A percentile compares a stretch with the other conserved stretches of the same genome.
These are phyloP conservation scores for Barbus barbus DNA, from an alignment of 2,113 vertebrate species.

Conservation along the genomic window DNA sequence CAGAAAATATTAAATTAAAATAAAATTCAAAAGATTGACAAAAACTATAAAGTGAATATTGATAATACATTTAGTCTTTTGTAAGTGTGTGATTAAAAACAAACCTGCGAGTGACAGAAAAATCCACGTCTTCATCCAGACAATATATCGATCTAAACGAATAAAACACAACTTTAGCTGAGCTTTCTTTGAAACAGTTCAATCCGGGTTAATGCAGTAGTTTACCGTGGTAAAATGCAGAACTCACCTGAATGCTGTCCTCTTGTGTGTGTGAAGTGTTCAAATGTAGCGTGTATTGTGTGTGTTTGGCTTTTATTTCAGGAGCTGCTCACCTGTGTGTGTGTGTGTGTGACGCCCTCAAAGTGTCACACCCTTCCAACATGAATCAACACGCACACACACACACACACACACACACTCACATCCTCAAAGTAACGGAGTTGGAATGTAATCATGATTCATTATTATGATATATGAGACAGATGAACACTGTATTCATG, in stretches of 20 bases:
- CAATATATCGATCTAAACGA: neutral
- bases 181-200: neutral
- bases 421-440: slow-evolving; percentile 3
- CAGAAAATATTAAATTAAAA: neutral
- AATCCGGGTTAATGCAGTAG: too few relatives aligned
- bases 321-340: slow-evolving; percentile 76
- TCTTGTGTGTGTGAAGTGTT: neutral
- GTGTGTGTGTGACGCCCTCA: slow-evolving; percentile 72
- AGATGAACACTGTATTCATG: neutral
- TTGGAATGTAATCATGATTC: neutral
- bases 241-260: slow-evolving; percentile 40
- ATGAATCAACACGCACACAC: slow-evolving; percentile 57
- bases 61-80: neutral
- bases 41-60: neutral
- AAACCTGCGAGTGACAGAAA: slow-evolving; percentile 70
- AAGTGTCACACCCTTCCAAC: slow-evolving; percentile 62
- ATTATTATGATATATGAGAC: neutral
- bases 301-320: slow-evolving; percentile 56
- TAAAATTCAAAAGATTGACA: too few relatives aligned
- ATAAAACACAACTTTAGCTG: neutral
- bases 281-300: neutral
- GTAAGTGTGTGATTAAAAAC: neutral
- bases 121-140: slow-evolving; percentile 62
- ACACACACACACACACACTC: slow-evolving; percentile 30
- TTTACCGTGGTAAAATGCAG: neutral